Base-by-base conservation (phyloP, 92 coral and sea anemone genomes). In the Siderastrea radians region DNA sequence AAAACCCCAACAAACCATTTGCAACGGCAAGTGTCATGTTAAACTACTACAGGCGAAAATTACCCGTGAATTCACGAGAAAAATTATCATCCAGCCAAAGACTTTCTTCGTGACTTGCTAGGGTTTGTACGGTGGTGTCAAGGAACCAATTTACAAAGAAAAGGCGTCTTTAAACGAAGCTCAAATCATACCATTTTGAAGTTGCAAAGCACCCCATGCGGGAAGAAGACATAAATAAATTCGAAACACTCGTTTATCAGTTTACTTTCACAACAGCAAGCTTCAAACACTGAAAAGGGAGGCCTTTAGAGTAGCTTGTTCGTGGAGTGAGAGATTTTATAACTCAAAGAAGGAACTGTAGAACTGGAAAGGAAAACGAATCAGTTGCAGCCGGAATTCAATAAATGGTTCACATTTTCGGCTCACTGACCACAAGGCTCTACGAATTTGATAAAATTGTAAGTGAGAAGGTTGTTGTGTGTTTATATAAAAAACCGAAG, bases 161-260 rank as follows among this genome's bases (percentile, higher is more conserved):
- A 73, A 84, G 59, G 60, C 47, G 19, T 60, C 38, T 74, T 84
- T 50, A 60, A 61, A 15, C 69, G 80, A 59, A 73, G 79, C 71
- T 63, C 61, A 84, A 84, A 82, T 45, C 62, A 44, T 61, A 50
- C 44, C 73, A 74, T 62, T 74, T 84, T 84, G 87, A 19, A 84
- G 87, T 84, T 64, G 49, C 53, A 49, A 74, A 16, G 17, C 76
- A 74, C 87, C 87, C 71, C 87, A 84, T 74, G 87, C 64, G 50
- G 87, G n/a, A 81, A 63, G 61, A 16, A 74, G 70, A 73, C 81
- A 46, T 84, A 84, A 84, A 84, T 84, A 84, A 73, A 73, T 84
- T 74, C 72, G 62, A 12, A 49, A 74, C 73, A 84, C 73, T 84
- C 80, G 81, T 50, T 74, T 84, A 74, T 74, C 80, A 84, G 70